Evolutionary conservation across 2,797 vertebrate species (phyloP).

Genomic region (Carapus acus): DNA sequence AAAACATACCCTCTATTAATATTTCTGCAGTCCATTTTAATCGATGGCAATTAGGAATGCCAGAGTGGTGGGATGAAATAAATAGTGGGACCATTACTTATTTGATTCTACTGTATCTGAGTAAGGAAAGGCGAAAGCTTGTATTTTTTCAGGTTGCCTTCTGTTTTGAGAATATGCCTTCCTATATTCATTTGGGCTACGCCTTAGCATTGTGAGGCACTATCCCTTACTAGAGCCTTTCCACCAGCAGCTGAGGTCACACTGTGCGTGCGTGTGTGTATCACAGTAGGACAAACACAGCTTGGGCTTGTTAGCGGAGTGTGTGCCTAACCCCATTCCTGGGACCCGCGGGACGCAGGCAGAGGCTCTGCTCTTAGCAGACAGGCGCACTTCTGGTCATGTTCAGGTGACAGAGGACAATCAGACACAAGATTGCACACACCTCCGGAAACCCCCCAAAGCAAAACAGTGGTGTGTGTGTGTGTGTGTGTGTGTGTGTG

Average conservation of each 20-base stretch:
- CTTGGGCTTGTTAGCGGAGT: slow-evolving; percentile 23
- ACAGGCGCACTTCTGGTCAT: slow-evolving; percentile 59
- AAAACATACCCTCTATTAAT: no score
- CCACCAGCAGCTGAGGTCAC: slow-evolving; percentile 24
- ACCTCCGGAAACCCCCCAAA: slow-evolving; percentile 18
- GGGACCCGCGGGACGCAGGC: slow-evolving; percentile 23
- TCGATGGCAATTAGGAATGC: no score
- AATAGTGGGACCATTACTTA: no score
- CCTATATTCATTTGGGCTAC: background rate
- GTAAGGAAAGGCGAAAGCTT: no score
- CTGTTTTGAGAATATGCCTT: no score
- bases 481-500: no score
- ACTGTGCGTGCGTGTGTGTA: slow-evolving; percentile 9
- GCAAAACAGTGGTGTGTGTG: slow-evolving; percentile 3
- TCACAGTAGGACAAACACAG: slow-evolving; percentile 37
- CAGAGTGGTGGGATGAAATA: no score
- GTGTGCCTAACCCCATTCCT: slow-evolving; percentile 26
- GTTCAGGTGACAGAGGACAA: slow-evolving; percentile 62
- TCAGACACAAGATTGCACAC: slow-evolving; percentile 28
- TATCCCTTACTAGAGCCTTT: slow-evolving; percentile 15
- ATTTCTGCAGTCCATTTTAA: no score
- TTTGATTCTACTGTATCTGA: no score
- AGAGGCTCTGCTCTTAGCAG: slow-evolving; percentile 40
- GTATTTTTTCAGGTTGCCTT: no score
- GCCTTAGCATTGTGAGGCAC: background rate